Percentiles rank a stretch among this genome's conserved stretches.
phyloP scores from a whole-genome alignment of 2,888 invertebrate species.

The Epinotia brunnichana region DNA sequence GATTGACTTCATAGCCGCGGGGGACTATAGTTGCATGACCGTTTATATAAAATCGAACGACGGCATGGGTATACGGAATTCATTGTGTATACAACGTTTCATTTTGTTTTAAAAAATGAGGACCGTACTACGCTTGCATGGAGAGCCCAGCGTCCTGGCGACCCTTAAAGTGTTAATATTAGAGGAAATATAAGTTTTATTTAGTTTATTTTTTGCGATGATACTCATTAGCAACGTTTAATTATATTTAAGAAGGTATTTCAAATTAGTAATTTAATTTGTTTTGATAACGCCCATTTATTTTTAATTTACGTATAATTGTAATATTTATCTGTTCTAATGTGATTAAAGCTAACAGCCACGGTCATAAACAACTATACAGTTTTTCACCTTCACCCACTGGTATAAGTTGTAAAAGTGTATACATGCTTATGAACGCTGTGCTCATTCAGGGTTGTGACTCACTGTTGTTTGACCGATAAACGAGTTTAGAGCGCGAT shows the following conservation, averaged over 20 bases:
- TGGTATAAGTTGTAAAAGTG: background rate
- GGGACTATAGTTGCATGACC: no score
- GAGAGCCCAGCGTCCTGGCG: no score
- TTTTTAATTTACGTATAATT: conserved; percentile 2
- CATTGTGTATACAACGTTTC: no score
- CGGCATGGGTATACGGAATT: no score
- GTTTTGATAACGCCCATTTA: background rate
- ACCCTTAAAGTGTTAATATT: background rate
- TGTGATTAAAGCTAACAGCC: background rate
- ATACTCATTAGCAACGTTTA: conserved; percentile 55
- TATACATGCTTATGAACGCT: background rate
- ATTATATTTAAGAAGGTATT: conserved; percentile 10
- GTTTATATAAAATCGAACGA: no score
- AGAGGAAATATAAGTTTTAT: conserved; percentile 19
- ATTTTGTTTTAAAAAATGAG: no score
- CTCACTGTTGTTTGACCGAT: background rate
- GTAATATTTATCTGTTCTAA: background rate
- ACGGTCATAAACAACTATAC: background rate
- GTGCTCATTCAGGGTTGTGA: conserved; percentile 1
- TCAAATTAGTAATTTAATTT: background rate
- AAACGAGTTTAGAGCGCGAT: background rate
- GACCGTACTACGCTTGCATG: no score
- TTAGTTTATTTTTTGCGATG: conserved; percentile 47
- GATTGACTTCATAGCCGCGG: no score
- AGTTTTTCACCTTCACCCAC: background rate